These are phyloP conservation scores for Lates calcarifer DNA, from an alignment of 2,113 vertebrate genomes.

Conservation along the genomic window DNA sequence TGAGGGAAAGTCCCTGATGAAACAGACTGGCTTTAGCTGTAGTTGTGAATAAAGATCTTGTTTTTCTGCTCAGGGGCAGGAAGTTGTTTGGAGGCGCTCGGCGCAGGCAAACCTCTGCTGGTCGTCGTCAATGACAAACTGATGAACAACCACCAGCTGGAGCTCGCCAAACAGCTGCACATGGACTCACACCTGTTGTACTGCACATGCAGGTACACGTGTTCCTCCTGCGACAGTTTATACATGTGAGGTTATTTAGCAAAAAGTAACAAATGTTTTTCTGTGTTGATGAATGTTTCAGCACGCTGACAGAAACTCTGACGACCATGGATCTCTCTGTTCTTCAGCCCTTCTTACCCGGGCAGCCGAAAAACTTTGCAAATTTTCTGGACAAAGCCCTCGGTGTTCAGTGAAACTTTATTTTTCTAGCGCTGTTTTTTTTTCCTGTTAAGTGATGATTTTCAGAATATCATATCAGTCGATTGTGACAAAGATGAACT, in stretches of 20 bases:
- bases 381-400: slow-evolving; percentile 91
- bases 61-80: slow-evolving; percentile 89
- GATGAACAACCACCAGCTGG: slow-evolving; percentile 97
- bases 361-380: slow-evolving; percentile 93
- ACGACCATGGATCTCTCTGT: slow-evolving; percentile 89
- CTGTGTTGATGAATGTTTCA: slow-evolving; percentile 69
- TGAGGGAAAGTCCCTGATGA: too few relatives aligned
- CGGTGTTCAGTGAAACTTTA: slow-evolving; percentile 78
- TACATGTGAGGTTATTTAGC: not conserved
- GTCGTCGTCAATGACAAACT: slow-evolving; percentile 95
- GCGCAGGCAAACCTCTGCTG: slow-evolving; percentile 89
- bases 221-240: not conserved
- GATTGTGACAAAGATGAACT: not conserved
- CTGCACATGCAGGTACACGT: slow-evolving; percentile 92
- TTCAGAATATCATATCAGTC: not conserved
- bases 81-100: slow-evolving; percentile 93
- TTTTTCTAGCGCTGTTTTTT: not conserved
- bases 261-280: not conserved
- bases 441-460: not conserved
- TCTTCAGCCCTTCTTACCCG: slow-evolving; percentile 89
- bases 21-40: not conserved
- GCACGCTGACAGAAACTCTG: slow-evolving; percentile 90
- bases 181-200: slow-evolving; percentile 89
- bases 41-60: not conserved
- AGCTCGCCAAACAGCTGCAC: slow-evolving; percentile 91